Percentiles rank a stretch among this genome's conserved stretches.
phyloP scores from a whole-genome alignment of 2,113 vertebrate species.

The Parotia lawesii region DNA sequence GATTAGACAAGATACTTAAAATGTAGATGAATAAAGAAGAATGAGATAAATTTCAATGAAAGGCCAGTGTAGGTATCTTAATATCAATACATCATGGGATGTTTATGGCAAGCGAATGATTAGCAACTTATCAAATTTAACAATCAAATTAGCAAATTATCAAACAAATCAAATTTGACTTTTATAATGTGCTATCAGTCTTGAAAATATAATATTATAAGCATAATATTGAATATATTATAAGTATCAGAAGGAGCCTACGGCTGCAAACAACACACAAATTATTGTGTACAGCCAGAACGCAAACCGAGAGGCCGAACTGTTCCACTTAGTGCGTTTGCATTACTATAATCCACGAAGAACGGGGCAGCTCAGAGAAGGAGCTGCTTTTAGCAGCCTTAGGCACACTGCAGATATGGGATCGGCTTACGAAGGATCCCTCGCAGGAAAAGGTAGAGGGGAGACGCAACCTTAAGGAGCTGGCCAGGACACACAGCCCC shows the following conservation, averaged over 20 bases:
- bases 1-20: neutral
- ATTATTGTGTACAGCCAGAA: fast-evolving
- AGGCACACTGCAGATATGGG: neutral
- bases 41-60: neutral
- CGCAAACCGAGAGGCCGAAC: neutral
- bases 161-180: neutral
- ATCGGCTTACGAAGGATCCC: neutral
- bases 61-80: neutral
- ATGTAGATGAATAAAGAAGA: neutral
- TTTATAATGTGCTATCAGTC: neutral
- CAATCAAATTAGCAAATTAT: neutral
- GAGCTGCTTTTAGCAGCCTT: neutral
- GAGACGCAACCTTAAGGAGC: neutral
- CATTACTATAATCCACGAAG: neutral
- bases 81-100: neutral
- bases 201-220: neutral
- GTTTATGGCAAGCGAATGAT: neutral
- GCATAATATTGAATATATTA: neutral
- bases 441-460: neutral
- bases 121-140: neutral
- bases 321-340: neutral
- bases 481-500: neutral
- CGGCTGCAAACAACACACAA: neutral
- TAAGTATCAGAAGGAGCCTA: neutral
- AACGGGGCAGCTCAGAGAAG: neutral